Evolutionary conservation across 2,888 invertebrate genomes (phyloP).

Genomic region (Ctena decussata): DNA sequence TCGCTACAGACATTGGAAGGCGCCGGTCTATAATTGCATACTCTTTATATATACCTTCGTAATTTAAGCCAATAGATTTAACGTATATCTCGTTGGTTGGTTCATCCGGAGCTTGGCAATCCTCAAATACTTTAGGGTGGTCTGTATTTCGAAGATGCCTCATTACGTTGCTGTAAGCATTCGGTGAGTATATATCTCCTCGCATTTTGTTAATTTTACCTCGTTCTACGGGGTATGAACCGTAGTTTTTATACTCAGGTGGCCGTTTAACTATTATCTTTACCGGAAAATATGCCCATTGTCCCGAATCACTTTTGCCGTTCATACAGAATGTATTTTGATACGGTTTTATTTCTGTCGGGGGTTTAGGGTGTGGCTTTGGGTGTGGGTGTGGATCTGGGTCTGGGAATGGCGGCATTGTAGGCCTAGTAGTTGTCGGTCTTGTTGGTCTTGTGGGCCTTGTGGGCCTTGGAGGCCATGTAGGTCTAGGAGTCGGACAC

Average conservation of each 20-base stretch:
- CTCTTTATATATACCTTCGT: constrained; percentile 80
- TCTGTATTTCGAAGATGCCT: constrained; percentile 53
- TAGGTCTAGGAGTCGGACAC: neutral
- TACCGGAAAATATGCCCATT: constrained; percentile 80
- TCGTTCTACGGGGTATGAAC: constrained; percentile 73
- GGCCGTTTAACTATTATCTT: constrained; percentile 76
- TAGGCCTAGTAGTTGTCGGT: neutral
- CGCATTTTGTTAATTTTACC: constrained; percentile 57
- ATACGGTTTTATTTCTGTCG: constrained; percentile 47
- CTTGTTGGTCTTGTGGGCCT: too few relatives aligned
- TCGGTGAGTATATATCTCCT: constrained; percentile 77
- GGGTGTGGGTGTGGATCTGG: neutral
- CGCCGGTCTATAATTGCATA: constrained; percentile 79
- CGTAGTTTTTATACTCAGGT: constrained; percentile 71
- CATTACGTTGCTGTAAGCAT: constrained; percentile 60
- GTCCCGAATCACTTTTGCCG: constrained; percentile 72
- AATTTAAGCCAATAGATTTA: constrained; percentile 78
- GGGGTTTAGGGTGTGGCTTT: neutral
- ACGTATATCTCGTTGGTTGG: constrained; percentile 76
- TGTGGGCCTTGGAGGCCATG: constrained; percentile 1
- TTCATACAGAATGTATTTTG: constrained; percentile 80
- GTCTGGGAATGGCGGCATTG: neutral
- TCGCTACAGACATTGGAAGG: constrained; percentile 76
- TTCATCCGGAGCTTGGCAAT: constrained; percentile 61
- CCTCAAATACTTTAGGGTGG: constrained; percentile 58